phyloP scores from a whole-genome alignment of 2,113 vertebrate genomes.

The Vicugna pacos region DNA sequence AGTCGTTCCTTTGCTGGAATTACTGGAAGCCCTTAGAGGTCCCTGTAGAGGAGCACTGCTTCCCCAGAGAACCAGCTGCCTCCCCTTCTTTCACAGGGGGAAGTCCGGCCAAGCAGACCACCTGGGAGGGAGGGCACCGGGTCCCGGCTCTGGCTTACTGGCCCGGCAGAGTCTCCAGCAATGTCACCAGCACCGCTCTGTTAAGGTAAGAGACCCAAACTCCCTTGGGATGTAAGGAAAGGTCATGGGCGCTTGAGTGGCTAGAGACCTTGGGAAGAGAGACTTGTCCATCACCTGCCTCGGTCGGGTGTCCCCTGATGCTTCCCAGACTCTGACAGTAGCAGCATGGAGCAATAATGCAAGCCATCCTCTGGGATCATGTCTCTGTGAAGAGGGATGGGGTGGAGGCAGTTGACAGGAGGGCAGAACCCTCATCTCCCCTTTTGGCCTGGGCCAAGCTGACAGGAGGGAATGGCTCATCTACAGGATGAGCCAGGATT shows the following conservation, averaged over 20 bases:
- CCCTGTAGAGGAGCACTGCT: neutral
- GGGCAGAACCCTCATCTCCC: accelerated
- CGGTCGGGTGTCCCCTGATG: neutral
- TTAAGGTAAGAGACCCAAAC: conserved; percentile 89
- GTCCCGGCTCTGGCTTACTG: conserved; percentile 94
- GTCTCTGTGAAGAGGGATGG: neutral
- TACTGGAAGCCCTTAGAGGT: neutral
- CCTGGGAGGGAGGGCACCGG: conserved; percentile 98
- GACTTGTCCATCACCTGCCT: accelerated
- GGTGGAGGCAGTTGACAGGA: neutral
- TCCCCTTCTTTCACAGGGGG: conserved; percentile 89
- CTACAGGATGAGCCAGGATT: neutral
- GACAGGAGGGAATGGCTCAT: neutral
- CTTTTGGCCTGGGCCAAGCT: neutral
- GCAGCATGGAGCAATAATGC: neutral
- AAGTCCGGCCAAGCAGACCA: conserved; percentile 94
- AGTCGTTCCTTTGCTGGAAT: neutral
- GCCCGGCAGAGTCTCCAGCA: conserved; percentile 90
- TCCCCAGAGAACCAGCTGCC: neutral
- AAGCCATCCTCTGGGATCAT: accelerated
- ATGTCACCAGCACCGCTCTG: conserved; percentile 89
- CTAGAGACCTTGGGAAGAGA: neutral
- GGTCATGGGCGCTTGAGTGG: accelerated
- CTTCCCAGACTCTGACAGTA: accelerated
- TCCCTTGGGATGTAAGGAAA: neutral